A percentile compares a stretch with the other conserved stretches of the same genome.
Evolutionary conservation across 2,888 invertebrate species (phyloP).

Genomic region (Pocota personata): DNA sequence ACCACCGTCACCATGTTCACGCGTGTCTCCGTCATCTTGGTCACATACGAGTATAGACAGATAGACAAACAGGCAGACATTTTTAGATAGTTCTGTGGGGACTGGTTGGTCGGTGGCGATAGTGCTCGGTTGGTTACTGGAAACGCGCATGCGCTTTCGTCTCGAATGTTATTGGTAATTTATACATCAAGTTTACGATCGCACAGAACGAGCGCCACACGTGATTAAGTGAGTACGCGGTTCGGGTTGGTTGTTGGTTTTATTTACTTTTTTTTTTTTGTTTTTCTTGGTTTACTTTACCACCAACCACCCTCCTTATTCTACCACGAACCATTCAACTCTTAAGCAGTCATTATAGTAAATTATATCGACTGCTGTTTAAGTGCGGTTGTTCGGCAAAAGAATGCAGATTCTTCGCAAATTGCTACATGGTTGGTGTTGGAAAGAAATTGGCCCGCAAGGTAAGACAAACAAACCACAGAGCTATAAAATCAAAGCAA

Average conservation of each 20-base stretch:
- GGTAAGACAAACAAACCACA: neutral
- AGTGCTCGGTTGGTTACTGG: slow-evolving; percentile 18
- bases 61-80: slow-evolving; percentile 63
- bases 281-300: neutral
- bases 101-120: slow-evolving; percentile 28
- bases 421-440: neutral
- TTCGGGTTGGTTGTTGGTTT: slow-evolving; percentile 31
- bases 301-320: slow-evolving; percentile 26
- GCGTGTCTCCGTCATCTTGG: slow-evolving; percentile 45
- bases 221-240: slow-evolving; percentile 49
- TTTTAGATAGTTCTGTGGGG: slow-evolving; percentile 47
- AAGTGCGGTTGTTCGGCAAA: neutral
- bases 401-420: slow-evolving; percentile 48
- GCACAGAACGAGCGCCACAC: slow-evolving; percentile 49
- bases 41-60: slow-evolving; percentile 43
- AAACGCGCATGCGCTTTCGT: slow-evolving; percentile 66
- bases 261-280: neutral
- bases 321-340: neutral
- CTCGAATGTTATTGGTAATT: slow-evolving; percentile 72
- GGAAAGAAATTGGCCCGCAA: neutral
- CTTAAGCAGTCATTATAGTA: slow-evolving; percentile 20
- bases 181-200: slow-evolving; percentile 64
- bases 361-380: slow-evolving; percentile 43
- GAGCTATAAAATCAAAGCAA: neutral
- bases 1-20: slow-evolving; percentile 42